Evolutionary conservation across 2,888 invertebrate species (phyloP), one percentile per base, ranked within the genome.

Genomic region (Dyspetes luteomarginatus): DNA sequence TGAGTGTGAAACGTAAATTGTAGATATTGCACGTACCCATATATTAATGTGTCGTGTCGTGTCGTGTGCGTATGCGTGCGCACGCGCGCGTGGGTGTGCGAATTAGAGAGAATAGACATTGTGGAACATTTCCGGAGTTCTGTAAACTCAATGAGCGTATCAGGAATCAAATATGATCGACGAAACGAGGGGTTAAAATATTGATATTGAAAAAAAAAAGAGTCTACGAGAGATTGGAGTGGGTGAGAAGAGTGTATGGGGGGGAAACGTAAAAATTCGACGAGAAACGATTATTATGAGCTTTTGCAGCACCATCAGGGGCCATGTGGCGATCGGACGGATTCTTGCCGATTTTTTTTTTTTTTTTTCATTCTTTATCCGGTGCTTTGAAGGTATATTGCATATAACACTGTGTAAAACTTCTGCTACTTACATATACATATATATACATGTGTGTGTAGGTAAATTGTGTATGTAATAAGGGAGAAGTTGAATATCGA

Each of bases 401-500:
- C 26, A 24, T 28, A 9, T 9, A 36, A 65, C 50, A 19, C 43
- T 43, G 52, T 43, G 64, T 28, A 48, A 60, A 52, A 15, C 52
- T 68, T 52, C n/a, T n/a, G n/a, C n/a, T 56, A 26, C 24, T 19
- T 52, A 45, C 48, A 41, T 55, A 52, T 30, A 43, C 36, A 48
- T 55, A 50, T 55, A 78, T 15, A 28, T 56, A 22, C 15, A 56
- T 79, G 43, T 56, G 28, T 26, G 24, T 48, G 36, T 67, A 26
- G 28, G 64, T 52, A 55, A 50, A 48, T 24, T 22, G 52, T 24
- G 24, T 22, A 9, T 52, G n/a, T 22, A 22, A 24, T 60, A 56
- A 22, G 64, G 65, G 80, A 36, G 76, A 72, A 72, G 73, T 77
- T 62, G 81, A 81, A 81, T 81, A 81, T 81, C 81, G 81, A 78